These are phyloP conservation scores for Hydraecia micacea DNA, from an alignment of 2,888 invertebrate species.

Conservation along the genomic window DNA sequence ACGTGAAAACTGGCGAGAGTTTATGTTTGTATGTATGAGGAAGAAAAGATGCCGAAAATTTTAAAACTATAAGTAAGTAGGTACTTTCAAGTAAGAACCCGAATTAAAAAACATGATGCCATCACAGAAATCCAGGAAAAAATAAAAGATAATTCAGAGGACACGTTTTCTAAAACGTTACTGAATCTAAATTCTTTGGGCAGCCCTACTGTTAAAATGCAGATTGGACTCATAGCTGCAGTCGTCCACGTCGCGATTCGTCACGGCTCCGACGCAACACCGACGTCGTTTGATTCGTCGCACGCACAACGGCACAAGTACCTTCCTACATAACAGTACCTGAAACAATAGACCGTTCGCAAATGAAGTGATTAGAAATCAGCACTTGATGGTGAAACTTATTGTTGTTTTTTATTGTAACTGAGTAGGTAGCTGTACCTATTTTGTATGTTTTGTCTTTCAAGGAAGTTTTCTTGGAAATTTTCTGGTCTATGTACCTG, in stretches of 20 bases:
- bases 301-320: slow-evolving; percentile 50
- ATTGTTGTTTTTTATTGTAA: slow-evolving; percentile 6
- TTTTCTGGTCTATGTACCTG: background rate
- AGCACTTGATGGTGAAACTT: slow-evolving; percentile 23
- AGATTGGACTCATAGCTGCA: slow-evolving; percentile 10
- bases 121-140: background rate
- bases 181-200: background rate
- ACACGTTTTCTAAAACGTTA: slow-evolving; percentile 4
- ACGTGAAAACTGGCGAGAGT: too few relatives aligned
- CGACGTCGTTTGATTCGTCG: slow-evolving; percentile 38
- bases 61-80: background rate
- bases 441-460: slow-evolving; percentile 8
- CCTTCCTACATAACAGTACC: slow-evolving; percentile 33
- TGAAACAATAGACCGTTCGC: slow-evolving; percentile 39
- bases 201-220: slow-evolving; percentile 21
- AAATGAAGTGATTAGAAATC: slow-evolving; percentile 43
- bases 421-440: background rate
- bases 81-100: background rate
- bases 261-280: slow-evolving; percentile 47
- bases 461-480: background rate
- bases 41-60: background rate
- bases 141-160: background rate
- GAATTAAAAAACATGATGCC: background rate
- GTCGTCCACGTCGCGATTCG: slow-evolving; percentile 29
- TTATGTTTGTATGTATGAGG: too few relatives aligned